phyloP scores from a whole-genome alignment of 2,113 vertebrate species.

The Dascyllus trimaculatus region DNA sequence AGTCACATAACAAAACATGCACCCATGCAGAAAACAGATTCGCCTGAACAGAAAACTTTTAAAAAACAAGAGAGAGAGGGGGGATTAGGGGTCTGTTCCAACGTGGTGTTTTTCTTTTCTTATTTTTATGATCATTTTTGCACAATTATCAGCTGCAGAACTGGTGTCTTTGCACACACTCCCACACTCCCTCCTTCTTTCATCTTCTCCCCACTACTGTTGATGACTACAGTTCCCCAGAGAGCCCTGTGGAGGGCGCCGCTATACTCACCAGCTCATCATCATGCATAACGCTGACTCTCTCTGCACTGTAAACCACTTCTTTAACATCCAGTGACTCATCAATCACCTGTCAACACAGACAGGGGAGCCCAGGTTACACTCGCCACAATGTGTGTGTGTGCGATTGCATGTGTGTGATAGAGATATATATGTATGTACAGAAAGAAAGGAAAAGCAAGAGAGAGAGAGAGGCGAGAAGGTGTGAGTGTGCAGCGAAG shows the following conservation, averaged over 20 bases:
- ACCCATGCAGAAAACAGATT: constrained; percentile 74
- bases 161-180: constrained; percentile 56
- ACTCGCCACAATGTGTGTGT: constrained; percentile 68
- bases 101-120: background rate
- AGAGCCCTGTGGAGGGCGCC: constrained; percentile 73
- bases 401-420: constrained; percentile 12
- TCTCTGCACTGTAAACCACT: constrained; percentile 94
- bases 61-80: constrained; percentile 11
- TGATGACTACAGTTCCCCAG: constrained; percentile 69
- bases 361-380: constrained; percentile 83
- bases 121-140: background rate
- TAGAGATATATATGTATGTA: background rate
- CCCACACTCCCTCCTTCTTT: constrained; percentile 60
- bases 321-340: constrained; percentile 98
- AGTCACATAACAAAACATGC: constrained; percentile 79
- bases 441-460: constrained; percentile 11
- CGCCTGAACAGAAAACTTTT: constrained; percentile 37
- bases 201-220: constrained; percentile 41
- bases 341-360: constrained; percentile 94
- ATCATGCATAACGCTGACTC: constrained; percentile 91
- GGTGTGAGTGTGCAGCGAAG: constrained; percentile 61
- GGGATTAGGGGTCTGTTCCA: constrained; percentile 29
- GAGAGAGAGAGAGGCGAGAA: constrained; percentile 33
- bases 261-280: constrained; percentile 92
- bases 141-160: constrained; percentile 37